Conservation (phyloP, 1,140 invertebrate species). For the Ceratosolen solmsi region DNA sequence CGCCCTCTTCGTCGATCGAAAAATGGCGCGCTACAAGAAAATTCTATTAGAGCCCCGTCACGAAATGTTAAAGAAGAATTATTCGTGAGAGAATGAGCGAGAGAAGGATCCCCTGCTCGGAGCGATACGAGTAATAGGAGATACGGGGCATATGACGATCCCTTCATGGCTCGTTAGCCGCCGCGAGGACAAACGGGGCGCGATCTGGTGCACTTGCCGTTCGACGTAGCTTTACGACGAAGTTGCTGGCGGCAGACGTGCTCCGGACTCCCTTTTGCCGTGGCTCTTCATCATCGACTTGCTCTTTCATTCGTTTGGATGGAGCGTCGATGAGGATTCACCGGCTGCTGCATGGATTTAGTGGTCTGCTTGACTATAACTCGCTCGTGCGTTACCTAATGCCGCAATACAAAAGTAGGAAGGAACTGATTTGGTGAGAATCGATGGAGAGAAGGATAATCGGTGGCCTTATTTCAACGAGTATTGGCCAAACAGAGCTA, state of each 20-base stretch:
- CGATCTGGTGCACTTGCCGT: background rate
- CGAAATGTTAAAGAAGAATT: background rate
- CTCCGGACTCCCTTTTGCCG: no score
- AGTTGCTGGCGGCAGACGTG: no score
- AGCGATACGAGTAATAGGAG: constrained; percentile 37
- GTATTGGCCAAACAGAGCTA: no score
- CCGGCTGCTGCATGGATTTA: background rate
- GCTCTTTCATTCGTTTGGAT: no score
- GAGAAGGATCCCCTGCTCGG: background rate
- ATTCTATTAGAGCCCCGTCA: constrained; percentile 41
- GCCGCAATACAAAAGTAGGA: no score
- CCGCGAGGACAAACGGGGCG: background rate
- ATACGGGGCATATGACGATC: constrained; percentile 64
- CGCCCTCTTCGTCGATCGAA: constrained; percentile 8
- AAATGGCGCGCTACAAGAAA: constrained; percentile 42
- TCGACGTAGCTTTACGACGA: background rate
- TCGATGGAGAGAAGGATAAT: no score
- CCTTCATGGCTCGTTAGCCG: constrained; percentile 65
- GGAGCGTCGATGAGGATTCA: no score
- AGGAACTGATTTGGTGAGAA: no score
- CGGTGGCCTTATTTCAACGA: no score
- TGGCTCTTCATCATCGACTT: no score
- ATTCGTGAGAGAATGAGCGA: background rate
- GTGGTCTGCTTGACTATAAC: background rate
- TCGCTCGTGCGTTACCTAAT: no score